phyloP scores from a whole-genome alignment of 2,888 invertebrate genomes.

The Portevinia maculata region DNA sequence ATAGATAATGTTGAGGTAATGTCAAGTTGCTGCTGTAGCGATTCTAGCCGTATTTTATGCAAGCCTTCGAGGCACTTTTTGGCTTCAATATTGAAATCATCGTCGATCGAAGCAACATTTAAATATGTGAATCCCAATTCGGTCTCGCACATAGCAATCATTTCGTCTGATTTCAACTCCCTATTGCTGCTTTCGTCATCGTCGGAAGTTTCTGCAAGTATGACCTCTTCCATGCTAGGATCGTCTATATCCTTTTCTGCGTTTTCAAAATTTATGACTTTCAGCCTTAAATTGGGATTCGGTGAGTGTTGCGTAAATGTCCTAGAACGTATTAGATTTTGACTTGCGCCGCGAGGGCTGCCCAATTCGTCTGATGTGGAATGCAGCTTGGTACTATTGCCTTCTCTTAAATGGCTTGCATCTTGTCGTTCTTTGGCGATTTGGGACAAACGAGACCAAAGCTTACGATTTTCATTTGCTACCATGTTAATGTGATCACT shows the following conservation, averaged over 20 bases:
- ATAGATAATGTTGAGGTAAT: conserved; percentile 83
- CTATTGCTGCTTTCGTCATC: conserved; percentile 68
- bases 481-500: conserved; percentile 92
- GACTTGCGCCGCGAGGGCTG: conserved; percentile 75
- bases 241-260: conserved; percentile 84
- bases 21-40: conserved; percentile 86
- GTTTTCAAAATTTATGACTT: conserved; percentile 82
- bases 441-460: conserved; percentile 89
- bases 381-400: conserved; percentile 13
- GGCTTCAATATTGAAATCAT: conserved; percentile 87
- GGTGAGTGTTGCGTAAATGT: conserved; percentile 88
- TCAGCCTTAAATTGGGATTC: conserved; percentile 84
- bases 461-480: conserved; percentile 90
- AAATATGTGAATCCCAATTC: conserved; percentile 80
- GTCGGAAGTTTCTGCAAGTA: conserved; percentile 82
- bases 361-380: conserved; percentile 48
- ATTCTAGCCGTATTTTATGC: conserved; percentile 85
- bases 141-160: conserved; percentile 61
- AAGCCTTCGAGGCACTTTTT: conserved; percentile 87
- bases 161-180: conserved; percentile 46
- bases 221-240: conserved; percentile 90
- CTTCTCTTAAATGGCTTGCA: conserved; percentile 1
- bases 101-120: conserved; percentile 82
- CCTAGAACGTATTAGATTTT: conserved; percentile 84
- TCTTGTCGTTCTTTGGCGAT: conserved; percentile 85